Evolutionary conservation across 2,888 invertebrate species (phyloP).

Genomic region (Pristionchus japonicus): DNA sequence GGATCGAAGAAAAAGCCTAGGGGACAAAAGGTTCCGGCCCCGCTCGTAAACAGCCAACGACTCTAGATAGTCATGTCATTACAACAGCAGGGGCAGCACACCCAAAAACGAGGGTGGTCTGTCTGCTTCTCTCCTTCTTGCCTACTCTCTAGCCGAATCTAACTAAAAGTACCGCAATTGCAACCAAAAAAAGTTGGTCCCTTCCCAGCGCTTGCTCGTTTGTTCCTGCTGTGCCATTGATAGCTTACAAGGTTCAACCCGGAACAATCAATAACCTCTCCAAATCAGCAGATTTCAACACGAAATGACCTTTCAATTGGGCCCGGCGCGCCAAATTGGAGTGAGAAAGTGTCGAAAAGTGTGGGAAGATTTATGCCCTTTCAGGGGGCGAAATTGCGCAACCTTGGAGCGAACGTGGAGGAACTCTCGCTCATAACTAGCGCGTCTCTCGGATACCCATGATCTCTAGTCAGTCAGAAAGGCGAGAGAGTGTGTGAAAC

Average conservation of each 20-base stretch:
- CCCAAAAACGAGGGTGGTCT: no score
- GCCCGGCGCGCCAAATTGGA: neutral
- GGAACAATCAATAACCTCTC: neutral
- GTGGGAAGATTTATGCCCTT: slow-evolving; percentile 21
- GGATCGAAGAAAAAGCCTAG: neutral
- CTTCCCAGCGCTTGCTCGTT: neutral
- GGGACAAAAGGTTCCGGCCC: neutral
- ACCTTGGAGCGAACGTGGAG: neutral
- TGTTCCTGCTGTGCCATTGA: neutral
- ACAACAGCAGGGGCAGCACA: neutral
- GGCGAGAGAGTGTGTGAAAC: neutral
- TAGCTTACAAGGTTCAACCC: neutral
- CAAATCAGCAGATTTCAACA: neutral
- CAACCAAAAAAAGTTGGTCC: neutral
- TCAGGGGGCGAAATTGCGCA: neutral
- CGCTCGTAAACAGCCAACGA: neutral
- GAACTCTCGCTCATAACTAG: neutral
- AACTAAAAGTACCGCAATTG: neutral
- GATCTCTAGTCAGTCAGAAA: no score
- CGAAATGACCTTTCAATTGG: neutral
- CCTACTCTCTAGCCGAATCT: neutral
- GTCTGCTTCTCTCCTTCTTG: neutral
- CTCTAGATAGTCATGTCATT: slow-evolving; percentile 8
- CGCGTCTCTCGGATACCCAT: neutral
- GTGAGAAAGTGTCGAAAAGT: slow-evolving; percentile 1